Evolutionary conservation across 2,888 invertebrate genomes (phyloP), one percentile per base, ranked within the genome.

Genomic region (Apotomis betuletana): DNA sequence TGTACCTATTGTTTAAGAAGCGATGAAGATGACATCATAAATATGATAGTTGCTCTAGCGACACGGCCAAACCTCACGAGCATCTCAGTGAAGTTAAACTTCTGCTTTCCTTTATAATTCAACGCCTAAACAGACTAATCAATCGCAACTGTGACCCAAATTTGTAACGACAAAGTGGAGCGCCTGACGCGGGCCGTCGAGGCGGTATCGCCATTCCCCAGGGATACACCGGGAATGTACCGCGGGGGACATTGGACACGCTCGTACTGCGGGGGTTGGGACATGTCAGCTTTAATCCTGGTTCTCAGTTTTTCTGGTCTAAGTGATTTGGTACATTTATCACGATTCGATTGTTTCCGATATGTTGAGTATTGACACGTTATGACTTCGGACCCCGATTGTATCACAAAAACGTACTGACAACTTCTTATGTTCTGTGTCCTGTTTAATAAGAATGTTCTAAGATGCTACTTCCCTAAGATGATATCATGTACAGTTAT

Each of bases 61-160:
- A 15, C 12, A 1, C 6, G 38, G 36, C 6, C 58, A 4, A 36
- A 65, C 49, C 51, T 49, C 27, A 5, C 5, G 5, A 10, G 10
- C 13, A 9, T 52, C 44, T 15, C 67, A 13, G 13, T 13, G 10
- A 13, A n/a, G 5, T 67, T 41, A 51, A 52, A n/a, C 60, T 41
- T 38, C 38, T 10, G 44, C 52, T 41, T 41, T 41, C 51, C 46
- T 67, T 71, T 61, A 62, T 52, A 68, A 68, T 68, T 68, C 62
- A 68, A 15, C 62, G 46, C 38, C 13, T 63, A 59, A 62, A 68
- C 55, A 38, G 60, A 51, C 61, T 68, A 72, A 72, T 72, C 68
- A 38, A 63, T 27, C 13, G 63, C 68, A 46, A 81, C 80, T 79
- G 85, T 90, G 91, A 90, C 90, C 91, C 85, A 90, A 88, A 90